Conservation (phyloP, 2,113 vertebrate genomes). For the Brevimyrus niger region DNA sequence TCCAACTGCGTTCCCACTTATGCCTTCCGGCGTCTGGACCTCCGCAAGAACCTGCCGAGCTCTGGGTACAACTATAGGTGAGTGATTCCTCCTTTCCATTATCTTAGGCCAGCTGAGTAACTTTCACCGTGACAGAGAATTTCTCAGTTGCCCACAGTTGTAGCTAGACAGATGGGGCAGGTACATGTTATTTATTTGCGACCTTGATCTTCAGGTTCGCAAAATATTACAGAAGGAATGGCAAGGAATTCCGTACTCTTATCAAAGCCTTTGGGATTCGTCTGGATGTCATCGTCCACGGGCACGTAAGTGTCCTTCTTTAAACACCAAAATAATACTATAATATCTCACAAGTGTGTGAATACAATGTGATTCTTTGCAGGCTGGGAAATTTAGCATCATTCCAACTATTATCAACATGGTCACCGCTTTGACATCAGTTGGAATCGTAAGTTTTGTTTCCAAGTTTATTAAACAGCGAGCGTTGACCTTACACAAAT, state of each 20-base stretch:
- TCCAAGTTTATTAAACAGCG: background rate
- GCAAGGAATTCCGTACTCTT: constrained; percentile 65
- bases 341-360: background rate
- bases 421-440: constrained; percentile 80
- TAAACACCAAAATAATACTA: background rate
- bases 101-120: background rate
- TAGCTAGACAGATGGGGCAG: background rate
- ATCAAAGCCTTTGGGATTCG: constrained; percentile 82
- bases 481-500: background rate
- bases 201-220: constrained; percentile 58
- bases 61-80: constrained; percentile 75
- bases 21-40: constrained; percentile 71
- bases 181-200: background rate
- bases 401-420: constrained; percentile 85
- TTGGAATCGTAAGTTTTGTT: constrained; percentile 75
- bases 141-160: background rate
- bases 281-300: constrained; percentile 80
- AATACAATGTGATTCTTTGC: constrained; percentile 19
- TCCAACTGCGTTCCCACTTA: constrained; percentile 68
- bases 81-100: background rate
- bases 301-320: constrained; percentile 57
- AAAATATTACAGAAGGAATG: constrained; percentile 68
- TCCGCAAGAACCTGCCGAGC: constrained; percentile 52
- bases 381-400: constrained; percentile 88
- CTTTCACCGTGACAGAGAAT: background rate